Percentiles rank a stretch among this genome's conserved stretches.
These are phyloP conservation scores for Oryctes rhinoceros DNA, from an alignment of 1,140 invertebrate genomes.

Conservation along the genomic window DNA sequence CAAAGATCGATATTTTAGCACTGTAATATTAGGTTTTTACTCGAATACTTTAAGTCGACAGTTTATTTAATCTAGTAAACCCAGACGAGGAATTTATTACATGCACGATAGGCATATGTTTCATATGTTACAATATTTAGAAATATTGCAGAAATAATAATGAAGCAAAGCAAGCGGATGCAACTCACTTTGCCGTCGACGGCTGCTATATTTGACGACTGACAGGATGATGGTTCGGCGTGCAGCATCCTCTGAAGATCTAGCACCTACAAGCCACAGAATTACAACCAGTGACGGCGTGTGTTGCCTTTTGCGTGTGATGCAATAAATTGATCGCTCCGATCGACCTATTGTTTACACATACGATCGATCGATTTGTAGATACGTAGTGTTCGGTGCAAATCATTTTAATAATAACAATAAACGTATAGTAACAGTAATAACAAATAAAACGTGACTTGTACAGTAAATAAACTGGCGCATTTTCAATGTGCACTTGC, in stretches of 20 bases:
- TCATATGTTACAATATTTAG: conserved; percentile 30
- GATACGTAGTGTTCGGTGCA: conserved; percentile 7
- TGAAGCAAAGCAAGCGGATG: conserved; percentile 43
- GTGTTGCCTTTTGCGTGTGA: conserved; percentile 23
- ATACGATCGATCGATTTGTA: no score
- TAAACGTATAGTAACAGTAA: no score
- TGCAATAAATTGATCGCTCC: not conserved
- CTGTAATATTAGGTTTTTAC: no score
- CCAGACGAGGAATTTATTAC: conserved; percentile 21
- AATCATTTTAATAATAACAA: conserved; percentile 25
- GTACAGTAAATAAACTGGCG: no score
- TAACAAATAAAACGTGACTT: no score
- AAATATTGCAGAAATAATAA: conserved; percentile 35
- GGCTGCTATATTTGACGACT: conserved; percentile 56
- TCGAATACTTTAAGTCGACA: no score
- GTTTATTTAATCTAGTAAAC: not conserved
- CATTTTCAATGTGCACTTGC: no score
- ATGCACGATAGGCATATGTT: conserved; percentile 17
- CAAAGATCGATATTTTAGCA: not conserved
- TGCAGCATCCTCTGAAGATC: conserved; percentile 73
- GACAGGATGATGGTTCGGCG: conserved; percentile 66
- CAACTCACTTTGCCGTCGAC: conserved; percentile 50
- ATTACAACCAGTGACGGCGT: conserved; percentile 50
- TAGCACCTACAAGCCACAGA: conserved; percentile 68
- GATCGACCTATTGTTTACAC: not conserved